Conservation (phyloP, 2,113 vertebrate species). For the Gobio gobio region DNA sequence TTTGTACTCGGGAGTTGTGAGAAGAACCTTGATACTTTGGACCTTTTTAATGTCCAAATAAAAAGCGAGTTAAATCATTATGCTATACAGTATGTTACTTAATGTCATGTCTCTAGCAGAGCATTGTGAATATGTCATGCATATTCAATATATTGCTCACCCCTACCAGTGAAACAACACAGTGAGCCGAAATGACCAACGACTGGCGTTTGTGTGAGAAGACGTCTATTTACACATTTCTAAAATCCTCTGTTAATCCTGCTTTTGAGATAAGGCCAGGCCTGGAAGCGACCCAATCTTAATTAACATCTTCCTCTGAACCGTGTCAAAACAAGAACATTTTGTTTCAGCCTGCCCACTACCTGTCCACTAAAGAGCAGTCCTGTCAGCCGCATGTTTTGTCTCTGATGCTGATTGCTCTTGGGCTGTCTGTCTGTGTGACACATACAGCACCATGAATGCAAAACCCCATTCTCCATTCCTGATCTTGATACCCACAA, state of each 20-base stretch:
- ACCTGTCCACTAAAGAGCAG: slow-evolving; percentile 50
- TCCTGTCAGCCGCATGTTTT: slow-evolving; percentile 29
- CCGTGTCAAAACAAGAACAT: slow-evolving; percentile 55
- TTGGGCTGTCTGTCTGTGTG: slow-evolving; percentile 33
- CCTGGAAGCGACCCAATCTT: slow-evolving; percentile 51
- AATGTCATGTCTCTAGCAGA: slow-evolving; percentile 1
- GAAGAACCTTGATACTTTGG: not conserved
- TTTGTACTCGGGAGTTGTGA: not conserved
- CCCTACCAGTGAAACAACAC: slow-evolving; percentile 9
- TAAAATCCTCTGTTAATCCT: slow-evolving; percentile 53
- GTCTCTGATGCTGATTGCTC: slow-evolving; percentile 18
- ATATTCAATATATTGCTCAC: slow-evolving; percentile 5
- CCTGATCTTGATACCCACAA: slow-evolving; percentile 40
- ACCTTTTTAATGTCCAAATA: not conserved
- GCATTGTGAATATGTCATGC: not conserved
- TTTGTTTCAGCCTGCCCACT: slow-evolving; percentile 29
- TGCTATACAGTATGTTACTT: not conserved
- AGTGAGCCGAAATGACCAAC: slow-evolving; percentile 12
- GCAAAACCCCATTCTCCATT: slow-evolving; percentile 34
- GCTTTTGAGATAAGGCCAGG: slow-evolving; percentile 51
- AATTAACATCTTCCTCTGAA: slow-evolving; percentile 62
- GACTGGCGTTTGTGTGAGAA: not conserved
- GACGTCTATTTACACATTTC: slow-evolving; percentile 53
- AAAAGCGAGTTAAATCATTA: not conserved
- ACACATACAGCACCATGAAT: slow-evolving; percentile 41